Evolutionary conservation across 2,888 invertebrate species (phyloP).

Genomic region (Rapana venosa): DNA sequence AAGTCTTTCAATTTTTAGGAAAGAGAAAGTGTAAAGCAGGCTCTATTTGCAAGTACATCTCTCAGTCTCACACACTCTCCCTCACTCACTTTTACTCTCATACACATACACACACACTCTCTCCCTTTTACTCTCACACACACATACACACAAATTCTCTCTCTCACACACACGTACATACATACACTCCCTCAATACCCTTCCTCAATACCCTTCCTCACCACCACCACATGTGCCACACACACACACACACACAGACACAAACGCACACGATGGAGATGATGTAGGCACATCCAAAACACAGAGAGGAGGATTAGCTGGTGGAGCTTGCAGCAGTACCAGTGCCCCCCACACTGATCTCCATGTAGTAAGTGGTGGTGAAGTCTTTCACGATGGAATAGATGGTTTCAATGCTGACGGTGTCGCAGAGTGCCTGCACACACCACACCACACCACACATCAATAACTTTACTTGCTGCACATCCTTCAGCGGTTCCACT

Average conservation of each 20-base stretch:
- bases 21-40: no score
- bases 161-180: not conserved
- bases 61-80: not conserved
- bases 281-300: not conserved
- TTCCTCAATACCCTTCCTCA: no score
- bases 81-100: not conserved
- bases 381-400: slow-evolving; percentile 65
- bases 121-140: not conserved
- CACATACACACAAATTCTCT: not conserved
- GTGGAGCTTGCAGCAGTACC: no score
- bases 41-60: not conserved
- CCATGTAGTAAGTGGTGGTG: slow-evolving; percentile 65
- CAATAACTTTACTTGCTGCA: no score
- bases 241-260: not conserved
- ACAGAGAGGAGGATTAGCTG: not conserved
- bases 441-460: not conserved
- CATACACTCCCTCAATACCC: not conserved
- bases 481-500: no score
- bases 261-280: not conserved
- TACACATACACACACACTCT: not conserved
- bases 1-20: no score
- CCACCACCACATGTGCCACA: not conserved
- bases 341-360: slow-evolving; percentile 46
- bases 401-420: slow-evolving; percentile 63
- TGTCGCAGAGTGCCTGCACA: slow-evolving; percentile 68